These are phyloP conservation scores for Aselliscus stoliczkanus DNA, from an alignment of 2,797 vertebrate genomes.

Conservation along the genomic window DNA sequence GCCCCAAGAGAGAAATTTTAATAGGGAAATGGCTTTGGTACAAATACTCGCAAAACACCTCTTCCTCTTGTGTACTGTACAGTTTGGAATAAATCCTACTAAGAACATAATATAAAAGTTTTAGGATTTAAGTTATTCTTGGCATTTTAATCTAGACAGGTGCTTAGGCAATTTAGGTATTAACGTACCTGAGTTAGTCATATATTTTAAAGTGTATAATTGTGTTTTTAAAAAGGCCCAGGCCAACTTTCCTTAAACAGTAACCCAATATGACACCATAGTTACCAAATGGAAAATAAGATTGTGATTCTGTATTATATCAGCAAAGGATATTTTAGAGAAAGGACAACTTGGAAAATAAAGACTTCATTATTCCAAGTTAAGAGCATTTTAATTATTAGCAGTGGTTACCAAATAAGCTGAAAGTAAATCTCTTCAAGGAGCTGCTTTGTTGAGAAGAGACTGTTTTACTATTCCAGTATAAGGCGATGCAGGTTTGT, in stretches of 20 bases:
- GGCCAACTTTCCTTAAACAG: background rate
- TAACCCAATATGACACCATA: background rate
- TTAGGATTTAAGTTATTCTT: conserved; percentile 41
- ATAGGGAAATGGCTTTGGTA: conserved; percentile 62
- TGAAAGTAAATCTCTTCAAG: conserved; percentile 71
- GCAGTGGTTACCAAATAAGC: conserved; percentile 75
- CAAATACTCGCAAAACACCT: background rate
- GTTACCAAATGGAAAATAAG: conserved; percentile 29
- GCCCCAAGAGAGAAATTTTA: conserved; percentile 39
- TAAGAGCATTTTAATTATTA: conserved; percentile 63
- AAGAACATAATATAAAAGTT: conserved; percentile 34
- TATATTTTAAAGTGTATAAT: conserved; percentile 43
- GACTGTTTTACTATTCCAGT: conserved; percentile 76
- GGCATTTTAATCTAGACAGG: conserved; percentile 62
- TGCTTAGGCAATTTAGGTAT: conserved; percentile 79
- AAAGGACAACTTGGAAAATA: conserved; percentile 59
- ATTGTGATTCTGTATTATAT: conserved; percentile 49
- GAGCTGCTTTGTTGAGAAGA: conserved; percentile 57
- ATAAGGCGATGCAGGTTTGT: conserved; percentile 94
- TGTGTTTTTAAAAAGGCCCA: conserved; percentile 35
- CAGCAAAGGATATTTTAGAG: conserved; percentile 60
- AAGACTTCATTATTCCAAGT: conserved; percentile 60
- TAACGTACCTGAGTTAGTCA: conserved; percentile 11
- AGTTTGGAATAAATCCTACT: conserved; percentile 14
- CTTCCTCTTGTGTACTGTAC: background rate